Evolutionary conservation across 1,140 invertebrate species (phyloP).

Genomic region (Drosophila trapezifrons): DNA sequence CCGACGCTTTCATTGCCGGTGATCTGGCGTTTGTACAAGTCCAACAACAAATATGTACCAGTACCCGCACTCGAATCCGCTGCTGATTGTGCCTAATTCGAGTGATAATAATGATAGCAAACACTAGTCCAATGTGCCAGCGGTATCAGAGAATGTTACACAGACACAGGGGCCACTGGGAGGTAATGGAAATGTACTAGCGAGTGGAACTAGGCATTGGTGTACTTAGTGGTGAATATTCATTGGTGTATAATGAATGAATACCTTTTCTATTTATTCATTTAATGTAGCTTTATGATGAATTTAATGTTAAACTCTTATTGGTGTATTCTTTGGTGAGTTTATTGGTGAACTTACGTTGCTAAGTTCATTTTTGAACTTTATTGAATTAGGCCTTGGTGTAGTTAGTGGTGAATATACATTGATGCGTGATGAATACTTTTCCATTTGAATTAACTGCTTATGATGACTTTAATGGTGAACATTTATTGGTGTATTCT

Average conservation of each 20-base stretch:
- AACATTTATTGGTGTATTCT: too few relatives aligned
- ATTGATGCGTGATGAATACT: too few relatives aligned
- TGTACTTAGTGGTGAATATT: background rate
- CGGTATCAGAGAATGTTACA: constrained; percentile 18
- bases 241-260: background rate
- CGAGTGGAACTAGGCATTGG: background rate
- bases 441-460: too few relatives aligned
- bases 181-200: background rate
- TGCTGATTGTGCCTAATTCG: constrained; percentile 54
- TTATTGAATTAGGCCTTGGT: background rate
- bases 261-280: background rate
- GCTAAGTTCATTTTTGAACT: background rate
- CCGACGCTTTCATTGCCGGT: constrained; percentile 15
- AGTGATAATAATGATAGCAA: constrained; percentile 57
- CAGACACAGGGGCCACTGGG: constrained; percentile 5
- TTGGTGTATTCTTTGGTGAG: background rate
- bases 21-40: constrained; percentile 15
- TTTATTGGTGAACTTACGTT: background rate
- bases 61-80: constrained; percentile 10
- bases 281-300: background rate
- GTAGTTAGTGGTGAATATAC: too few relatives aligned
- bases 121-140: constrained; percentile 17
- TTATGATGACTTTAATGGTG: background rate
- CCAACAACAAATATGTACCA: background rate
- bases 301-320: background rate